These are phyloP conservation scores for Apoda limacodes DNA, from an alignment of 2,888 invertebrate species.

Conservation along the genomic window DNA sequence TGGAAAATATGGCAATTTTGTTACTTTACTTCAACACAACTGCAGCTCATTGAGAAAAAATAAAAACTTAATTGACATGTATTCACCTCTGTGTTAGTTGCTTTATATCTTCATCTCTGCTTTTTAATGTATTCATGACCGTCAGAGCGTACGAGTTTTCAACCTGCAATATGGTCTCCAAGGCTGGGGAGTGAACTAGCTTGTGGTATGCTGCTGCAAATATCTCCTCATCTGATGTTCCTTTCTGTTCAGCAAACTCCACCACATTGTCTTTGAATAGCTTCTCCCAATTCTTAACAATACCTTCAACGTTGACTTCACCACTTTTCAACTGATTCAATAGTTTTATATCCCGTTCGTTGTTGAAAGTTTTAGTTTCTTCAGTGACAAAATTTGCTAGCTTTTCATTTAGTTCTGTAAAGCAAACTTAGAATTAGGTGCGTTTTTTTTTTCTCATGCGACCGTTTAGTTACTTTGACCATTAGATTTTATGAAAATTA, in stretches of 20 bases:
- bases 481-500: neutral
- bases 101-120: conserved; percentile 79
- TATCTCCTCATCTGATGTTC: conserved; percentile 83
- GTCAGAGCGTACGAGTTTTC: conserved; percentile 89
- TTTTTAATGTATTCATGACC: conserved; percentile 77
- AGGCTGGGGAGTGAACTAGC: conserved; percentile 84
- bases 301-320: conserved; percentile 77
- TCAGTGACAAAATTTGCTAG: conserved; percentile 73
- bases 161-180: conserved; percentile 88
- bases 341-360: conserved; percentile 72
- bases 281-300: conserved; percentile 84
- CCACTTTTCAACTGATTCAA: conserved; percentile 72
- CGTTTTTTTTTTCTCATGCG: neutral
- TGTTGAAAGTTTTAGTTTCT: conserved; percentile 76
- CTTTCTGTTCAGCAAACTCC: conserved; percentile 83
- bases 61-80: neutral
- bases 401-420: conserved; percentile 69
- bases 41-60: neutral
- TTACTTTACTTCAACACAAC: neutral
- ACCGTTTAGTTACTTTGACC: no score
- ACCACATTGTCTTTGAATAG: conserved; percentile 84
- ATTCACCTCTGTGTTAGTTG: conserved; percentile 73
- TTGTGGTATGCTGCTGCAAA: conserved; percentile 89
- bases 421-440: conserved; percentile 1
- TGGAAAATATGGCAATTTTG: no score